Evolutionary conservation across 92 coral and sea anemone genomes (phyloP).

Genomic region (Epizoanthus ramosus): DNA sequence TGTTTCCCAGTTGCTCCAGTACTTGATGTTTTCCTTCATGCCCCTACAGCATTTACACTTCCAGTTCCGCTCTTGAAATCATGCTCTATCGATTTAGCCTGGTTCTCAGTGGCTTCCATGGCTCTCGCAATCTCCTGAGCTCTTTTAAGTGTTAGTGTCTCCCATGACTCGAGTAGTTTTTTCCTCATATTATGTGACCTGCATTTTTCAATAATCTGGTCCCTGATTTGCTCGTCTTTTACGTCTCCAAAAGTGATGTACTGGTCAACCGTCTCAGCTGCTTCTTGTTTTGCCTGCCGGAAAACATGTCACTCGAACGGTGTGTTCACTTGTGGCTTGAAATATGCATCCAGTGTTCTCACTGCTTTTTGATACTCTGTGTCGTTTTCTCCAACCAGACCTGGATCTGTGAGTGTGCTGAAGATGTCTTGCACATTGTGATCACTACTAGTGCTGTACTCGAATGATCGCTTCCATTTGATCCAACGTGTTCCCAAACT

Average conservation of each 20-base stretch:
- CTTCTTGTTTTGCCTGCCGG: constrained; percentile 39
- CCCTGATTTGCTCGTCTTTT: constrained; percentile 38
- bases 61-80: constrained; percentile 28
- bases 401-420: constrained; percentile 17
- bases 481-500: constrained; percentile 2
- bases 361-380: constrained; percentile 13
- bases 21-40: background rate
- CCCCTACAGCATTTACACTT: background rate
- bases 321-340: constrained; percentile 41
- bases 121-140: constrained; percentile 52
- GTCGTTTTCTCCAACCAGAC: background rate
- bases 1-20: constrained; percentile 16
- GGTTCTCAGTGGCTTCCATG: constrained; percentile 46
- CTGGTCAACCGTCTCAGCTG: constrained; percentile 29
- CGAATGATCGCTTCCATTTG: background rate
- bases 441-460: too few species aligned
- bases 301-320: too few species aligned
- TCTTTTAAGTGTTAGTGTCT: constrained; percentile 36
- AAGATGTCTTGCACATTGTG: constrained; percentile 27
- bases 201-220: constrained; percentile 52
- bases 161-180: constrained; percentile 29
- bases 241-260: constrained; percentile 27
- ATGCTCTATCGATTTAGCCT: constrained; percentile 26
- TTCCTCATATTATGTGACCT: constrained; percentile 42
- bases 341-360: constrained; percentile 42